A percentile compares a stretch with the other conserved stretches of the same genome.
Evolutionary conservation across 2,113 vertebrate species (phyloP).

Genomic region (Mola mola): DNA sequence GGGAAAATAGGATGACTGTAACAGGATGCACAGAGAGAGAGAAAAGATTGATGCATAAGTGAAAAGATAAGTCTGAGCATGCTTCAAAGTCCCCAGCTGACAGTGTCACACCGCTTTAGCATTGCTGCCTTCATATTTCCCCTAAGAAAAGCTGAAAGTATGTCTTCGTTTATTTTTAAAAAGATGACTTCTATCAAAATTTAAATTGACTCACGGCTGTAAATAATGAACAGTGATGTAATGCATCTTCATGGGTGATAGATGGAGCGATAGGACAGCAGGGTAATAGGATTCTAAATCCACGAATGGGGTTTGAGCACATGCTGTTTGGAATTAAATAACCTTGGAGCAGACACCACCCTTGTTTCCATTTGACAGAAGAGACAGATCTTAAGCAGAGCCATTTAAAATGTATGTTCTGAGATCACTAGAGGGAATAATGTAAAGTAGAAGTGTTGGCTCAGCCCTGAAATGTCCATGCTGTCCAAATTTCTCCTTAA

Average conservation of each 20-base stretch:
- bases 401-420: slow-evolving; percentile 29
- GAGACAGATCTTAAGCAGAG: slow-evolving; percentile 14
- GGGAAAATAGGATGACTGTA: slow-evolving; percentile 57
- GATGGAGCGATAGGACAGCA: slow-evolving; percentile 23
- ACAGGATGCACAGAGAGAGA: slow-evolving; percentile 32
- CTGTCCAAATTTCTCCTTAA: slow-evolving; percentile 30
- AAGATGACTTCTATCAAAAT: slow-evolving; percentile 52
- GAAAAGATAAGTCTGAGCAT: slow-evolving; percentile 66
- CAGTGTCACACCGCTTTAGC: slow-evolving; percentile 57
- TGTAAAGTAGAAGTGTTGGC: slow-evolving; percentile 34
- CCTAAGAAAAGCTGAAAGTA: slow-evolving; percentile 35
- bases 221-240: slow-evolving; percentile 51
- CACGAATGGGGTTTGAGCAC: slow-evolving; percentile 12
- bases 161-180: slow-evolving; percentile 17
- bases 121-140: slow-evolving; percentile 34
- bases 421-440: slow-evolving; percentile 39
- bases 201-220: slow-evolving; percentile 43
- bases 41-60: slow-evolving; percentile 67
- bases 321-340: slow-evolving; percentile 27
- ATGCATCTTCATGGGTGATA: slow-evolving; percentile 30
- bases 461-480: slow-evolving; percentile 10
- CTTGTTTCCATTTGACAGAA: slow-evolving; percentile 32
- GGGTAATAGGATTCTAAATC: slow-evolving; percentile 38
- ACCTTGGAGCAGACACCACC: slow-evolving; percentile 42
- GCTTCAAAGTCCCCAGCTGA: slow-evolving; percentile 53